Evolutionary conservation across 2,113 vertebrate species (phyloP).

Genomic region (Amblyopsis rosae): DNA sequence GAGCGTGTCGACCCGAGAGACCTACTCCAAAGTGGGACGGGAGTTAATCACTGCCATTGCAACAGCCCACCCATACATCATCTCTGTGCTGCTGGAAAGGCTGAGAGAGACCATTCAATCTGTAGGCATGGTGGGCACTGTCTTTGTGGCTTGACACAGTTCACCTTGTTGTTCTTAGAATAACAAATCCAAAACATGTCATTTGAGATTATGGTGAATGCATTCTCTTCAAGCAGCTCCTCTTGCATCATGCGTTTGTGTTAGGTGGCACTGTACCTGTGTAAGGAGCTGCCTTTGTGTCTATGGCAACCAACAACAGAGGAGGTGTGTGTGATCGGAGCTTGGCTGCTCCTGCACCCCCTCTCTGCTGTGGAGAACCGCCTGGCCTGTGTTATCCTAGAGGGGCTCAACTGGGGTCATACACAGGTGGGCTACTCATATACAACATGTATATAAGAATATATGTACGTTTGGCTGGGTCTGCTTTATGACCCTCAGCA

Average conservation of each 20-base stretch:
- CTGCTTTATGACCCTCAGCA: no score
- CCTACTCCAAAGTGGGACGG: conserved; percentile 93
- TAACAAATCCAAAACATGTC: no score
- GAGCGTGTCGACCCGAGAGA: conserved; percentile 88
- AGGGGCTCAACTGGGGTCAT: conserved; percentile 94
- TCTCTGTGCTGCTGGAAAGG: conserved; percentile 86
- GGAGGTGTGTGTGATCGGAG: conserved; percentile 85
- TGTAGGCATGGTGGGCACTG: conserved; percentile 90
- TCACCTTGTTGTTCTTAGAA: background rate
- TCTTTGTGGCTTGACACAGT: background rate
- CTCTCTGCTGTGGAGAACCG: conserved; percentile 91
- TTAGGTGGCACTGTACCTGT: conserved; percentile 93
- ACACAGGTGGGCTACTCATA: conserved; percentile 4
- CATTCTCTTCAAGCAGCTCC: background rate
- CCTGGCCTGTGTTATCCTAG: conserved; percentile 92
- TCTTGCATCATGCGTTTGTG: background rate
- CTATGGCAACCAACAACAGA: conserved; percentile 84
- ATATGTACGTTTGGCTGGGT: background rate
- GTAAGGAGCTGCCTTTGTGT: conserved; percentile 92
- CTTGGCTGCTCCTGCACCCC: conserved; percentile 87
- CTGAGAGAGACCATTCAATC: conserved; percentile 88
- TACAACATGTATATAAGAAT: background rate
- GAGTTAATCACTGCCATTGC: conserved; percentile 90
- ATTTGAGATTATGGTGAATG: no score
- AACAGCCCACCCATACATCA: conserved; percentile 82